Evolutionary conservation across 2,888 invertebrate species (phyloP).

Genomic region (Caenorhabditis sp.): DNA sequence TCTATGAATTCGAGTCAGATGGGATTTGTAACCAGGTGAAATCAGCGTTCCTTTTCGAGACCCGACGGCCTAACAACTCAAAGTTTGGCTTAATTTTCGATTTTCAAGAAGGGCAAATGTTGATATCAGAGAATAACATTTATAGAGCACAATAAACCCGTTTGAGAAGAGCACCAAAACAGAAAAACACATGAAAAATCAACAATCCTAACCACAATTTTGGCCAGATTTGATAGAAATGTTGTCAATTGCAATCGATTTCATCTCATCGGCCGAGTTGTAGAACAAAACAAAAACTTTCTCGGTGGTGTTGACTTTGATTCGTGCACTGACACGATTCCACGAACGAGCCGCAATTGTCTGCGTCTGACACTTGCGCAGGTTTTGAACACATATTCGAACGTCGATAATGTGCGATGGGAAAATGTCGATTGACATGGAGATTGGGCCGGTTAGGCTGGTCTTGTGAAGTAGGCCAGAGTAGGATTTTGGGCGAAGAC

Average conservation of each 20-base stretch:
- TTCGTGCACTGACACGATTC: conserved; percentile 57
- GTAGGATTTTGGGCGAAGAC: conserved; percentile 47
- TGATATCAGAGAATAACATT: not conserved
- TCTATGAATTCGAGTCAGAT: conserved; percentile 26
- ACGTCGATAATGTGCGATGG: conserved; percentile 56
- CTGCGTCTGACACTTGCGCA: conserved; percentile 51
- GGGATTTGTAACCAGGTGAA: conserved; percentile 16
- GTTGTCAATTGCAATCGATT: conserved; percentile 58
- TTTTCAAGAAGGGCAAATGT: not conserved
- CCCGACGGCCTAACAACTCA: not conserved
- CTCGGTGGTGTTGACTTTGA: conserved; percentile 51
- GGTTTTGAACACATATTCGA: conserved; percentile 53
- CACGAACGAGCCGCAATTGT: conserved; percentile 45
- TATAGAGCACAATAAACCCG: too few relatives aligned
- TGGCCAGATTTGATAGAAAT: conserved; percentile 38
- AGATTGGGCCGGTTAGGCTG: conserved; percentile 40
- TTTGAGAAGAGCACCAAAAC: not conserved
- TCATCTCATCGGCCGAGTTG: conserved; percentile 38
- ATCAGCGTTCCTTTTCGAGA: conserved; percentile 22
- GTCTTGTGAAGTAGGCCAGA: conserved; percentile 47
- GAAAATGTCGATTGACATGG: conserved; percentile 54
- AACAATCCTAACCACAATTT: not conserved
- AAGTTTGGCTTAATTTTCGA: not conserved
- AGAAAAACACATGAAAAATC: not conserved
- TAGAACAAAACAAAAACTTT: conserved; percentile 57